Evolutionary conservation across 1,140 invertebrate genomes (phyloP).

Genomic region (Gonioctena quinquepunctata): DNA sequence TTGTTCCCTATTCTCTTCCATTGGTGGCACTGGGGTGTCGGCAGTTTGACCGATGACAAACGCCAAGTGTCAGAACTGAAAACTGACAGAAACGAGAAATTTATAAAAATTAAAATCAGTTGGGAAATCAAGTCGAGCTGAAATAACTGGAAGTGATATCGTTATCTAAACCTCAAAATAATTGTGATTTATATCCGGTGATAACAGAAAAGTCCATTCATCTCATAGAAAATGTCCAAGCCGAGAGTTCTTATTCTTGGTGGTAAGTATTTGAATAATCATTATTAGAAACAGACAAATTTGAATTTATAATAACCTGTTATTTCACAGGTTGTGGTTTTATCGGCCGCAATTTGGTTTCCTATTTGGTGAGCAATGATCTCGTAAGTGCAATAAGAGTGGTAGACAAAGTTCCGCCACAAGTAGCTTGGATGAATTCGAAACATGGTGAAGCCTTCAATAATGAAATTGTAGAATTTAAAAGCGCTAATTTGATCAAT

Average conservation of each 20-base stretch:
- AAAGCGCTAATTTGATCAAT: conserved; percentile 89
- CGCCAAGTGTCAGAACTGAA: neutral
- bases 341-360: conserved; percentile 85
- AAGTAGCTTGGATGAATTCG: conserved; percentile 85
- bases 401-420: conserved; percentile 90
- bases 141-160: neutral
- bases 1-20: no score
- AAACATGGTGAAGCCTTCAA: conserved; percentile 73
- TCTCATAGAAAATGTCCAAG: conserved; percentile 32
- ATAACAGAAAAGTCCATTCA: neutral
- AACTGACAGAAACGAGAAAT: neutral
- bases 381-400: conserved; percentile 75
- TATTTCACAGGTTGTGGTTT: conserved; percentile 83
- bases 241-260: conserved; percentile 43
- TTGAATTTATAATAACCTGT: neutral
- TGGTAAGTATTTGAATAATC: conserved; percentile 35
- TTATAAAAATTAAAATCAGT: no score
- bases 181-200: conserved; percentile 8
- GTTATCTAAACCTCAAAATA: neutral
- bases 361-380: conserved; percentile 79
- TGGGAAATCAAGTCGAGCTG: no score
- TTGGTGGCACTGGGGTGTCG: no score
- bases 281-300: conserved; percentile 1
- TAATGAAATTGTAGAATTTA: conserved; percentile 79
- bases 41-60: no score